Percentiles rank a stretch among this genome's conserved stretches.
Conservation (phyloP, 2,888 invertebrate species). For the Molanna angustata region DNA sequence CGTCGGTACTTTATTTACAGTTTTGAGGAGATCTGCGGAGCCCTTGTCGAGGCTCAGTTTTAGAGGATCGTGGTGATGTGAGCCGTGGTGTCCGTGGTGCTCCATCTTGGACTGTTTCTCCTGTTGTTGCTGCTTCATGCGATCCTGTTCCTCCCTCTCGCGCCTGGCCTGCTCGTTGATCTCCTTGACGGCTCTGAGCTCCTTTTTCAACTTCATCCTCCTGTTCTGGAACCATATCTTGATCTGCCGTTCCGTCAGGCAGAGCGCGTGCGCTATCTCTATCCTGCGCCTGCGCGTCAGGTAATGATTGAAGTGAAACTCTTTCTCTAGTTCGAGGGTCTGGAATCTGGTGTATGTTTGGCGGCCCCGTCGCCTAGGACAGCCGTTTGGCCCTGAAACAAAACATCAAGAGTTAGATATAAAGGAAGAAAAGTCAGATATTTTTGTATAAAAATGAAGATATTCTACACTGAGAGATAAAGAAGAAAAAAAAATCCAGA, state of each 20-base stretch:
- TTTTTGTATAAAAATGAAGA: neutral
- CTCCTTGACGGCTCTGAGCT: slow-evolving; percentile 90
- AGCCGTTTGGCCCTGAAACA: slow-evolving; percentile 90
- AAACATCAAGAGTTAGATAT: neutral
- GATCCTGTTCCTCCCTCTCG: slow-evolving; percentile 86
- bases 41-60: slow-evolving; percentile 72
- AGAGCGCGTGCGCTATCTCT: slow-evolving; percentile 95
- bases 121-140: slow-evolving; percentile 87
- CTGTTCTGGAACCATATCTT: slow-evolving; percentile 98
- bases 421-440: slow-evolving; percentile 1
- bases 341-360: slow-evolving; percentile 99
- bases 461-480: neutral
- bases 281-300: slow-evolving; percentile 93
- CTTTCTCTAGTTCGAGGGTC: slow-evolving; percentile 96
- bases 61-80: slow-evolving; percentile 71
- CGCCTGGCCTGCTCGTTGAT: slow-evolving; percentile 92
- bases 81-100: slow-evolving; percentile 67
- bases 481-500: neutral
- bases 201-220: slow-evolving; percentile 96
- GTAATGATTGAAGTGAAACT: slow-evolving; percentile 98
- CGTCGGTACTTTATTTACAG: slow-evolving; percentile 75
- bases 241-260: slow-evolving; percentile 94
- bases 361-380: slow-evolving; percentile 89
- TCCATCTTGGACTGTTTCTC: slow-evolving; percentile 79
- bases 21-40: slow-evolving; percentile 72